These are phyloP conservation scores for Vireo altiloquus DNA, from an alignment of 2,113 vertebrate species.

Conservation along the genomic window DNA sequence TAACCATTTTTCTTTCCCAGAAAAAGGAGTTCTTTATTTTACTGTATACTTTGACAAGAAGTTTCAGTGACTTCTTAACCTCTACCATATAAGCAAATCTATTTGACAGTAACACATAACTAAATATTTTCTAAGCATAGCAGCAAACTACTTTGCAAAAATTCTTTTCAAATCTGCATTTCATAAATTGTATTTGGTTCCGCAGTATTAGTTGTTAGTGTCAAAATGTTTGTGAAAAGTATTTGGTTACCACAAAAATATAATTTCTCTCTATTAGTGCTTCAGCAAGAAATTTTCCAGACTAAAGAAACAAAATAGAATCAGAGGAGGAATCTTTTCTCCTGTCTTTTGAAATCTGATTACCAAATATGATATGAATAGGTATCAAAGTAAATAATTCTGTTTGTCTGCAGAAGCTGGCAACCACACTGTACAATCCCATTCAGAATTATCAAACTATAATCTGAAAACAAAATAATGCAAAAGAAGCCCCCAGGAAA, in stretches of 20 bases:
- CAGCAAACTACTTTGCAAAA: background rate
- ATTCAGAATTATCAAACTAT: background rate
- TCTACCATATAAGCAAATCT: background rate
- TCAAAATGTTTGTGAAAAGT: background rate
- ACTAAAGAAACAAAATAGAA: background rate
- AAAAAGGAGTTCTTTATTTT: slow-evolving; percentile 55
- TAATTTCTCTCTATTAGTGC: background rate
- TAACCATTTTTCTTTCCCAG: background rate
- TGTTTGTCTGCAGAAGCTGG: background rate
- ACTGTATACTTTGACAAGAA: background rate
- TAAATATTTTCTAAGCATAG: background rate
- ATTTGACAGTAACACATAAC: background rate
- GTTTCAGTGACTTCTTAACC: slow-evolving; percentile 6
- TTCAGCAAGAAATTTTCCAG: background rate
- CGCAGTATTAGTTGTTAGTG: background rate
- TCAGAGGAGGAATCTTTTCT: background rate
- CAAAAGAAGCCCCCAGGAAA: background rate
- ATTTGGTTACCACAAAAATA: background rate
- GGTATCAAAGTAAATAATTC: background rate
- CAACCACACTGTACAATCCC: background rate
- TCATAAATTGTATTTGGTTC: background rate
- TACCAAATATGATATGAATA: background rate
- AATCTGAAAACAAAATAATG: background rate
- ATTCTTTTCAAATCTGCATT: background rate
- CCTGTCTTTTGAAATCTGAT: background rate